Evolutionary conservation across 1,140 invertebrate species (phyloP).

Genomic region (Bicyclus anynana): DNA sequence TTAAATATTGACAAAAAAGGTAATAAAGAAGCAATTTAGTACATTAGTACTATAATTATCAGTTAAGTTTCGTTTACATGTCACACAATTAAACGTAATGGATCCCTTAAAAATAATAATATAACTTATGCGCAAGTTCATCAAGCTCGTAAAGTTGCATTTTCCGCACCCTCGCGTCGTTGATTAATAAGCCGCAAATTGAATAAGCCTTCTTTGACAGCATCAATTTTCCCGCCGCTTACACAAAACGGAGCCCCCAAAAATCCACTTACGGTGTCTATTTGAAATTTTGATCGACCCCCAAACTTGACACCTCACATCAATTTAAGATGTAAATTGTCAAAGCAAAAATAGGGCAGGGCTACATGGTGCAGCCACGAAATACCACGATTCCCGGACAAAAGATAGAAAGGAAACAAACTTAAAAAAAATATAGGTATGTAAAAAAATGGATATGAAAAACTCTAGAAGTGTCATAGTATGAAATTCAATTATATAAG

Average conservation of each 20-base stretch:
- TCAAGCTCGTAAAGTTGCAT: constrained; percentile 19
- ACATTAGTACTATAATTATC: too few species aligned
- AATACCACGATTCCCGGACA: neutral
- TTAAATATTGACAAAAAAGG: too few species aligned
- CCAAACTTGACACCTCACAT: constrained; percentile 68
- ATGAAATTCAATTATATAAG: too few species aligned
- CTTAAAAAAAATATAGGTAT: neutral
- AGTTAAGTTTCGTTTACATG: neutral
- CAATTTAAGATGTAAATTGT: constrained; percentile 75
- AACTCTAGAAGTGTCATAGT: too few species aligned
- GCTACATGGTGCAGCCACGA: constrained; percentile 40
- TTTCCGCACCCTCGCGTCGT: constrained; percentile 30
- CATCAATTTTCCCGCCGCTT: constrained; percentile 68
- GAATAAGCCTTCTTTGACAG: constrained; percentile 69
- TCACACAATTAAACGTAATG: neutral
- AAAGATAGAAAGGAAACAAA: neutral
- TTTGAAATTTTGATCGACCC: constrained; percentile 75
- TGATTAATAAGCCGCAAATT: constrained; percentile 73
- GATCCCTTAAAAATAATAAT: neutral
- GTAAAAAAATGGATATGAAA: too few species aligned
- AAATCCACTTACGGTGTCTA: constrained; percentile 71
- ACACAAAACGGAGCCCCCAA: constrained; percentile 52
- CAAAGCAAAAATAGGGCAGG: constrained; percentile 44
- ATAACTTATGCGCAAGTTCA: constrained; percentile 1
- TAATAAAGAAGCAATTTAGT: too few species aligned